Evolutionary conservation across 2,888 invertebrate genomes (phyloP).

Genomic region (Oasisia sp.): DNA sequence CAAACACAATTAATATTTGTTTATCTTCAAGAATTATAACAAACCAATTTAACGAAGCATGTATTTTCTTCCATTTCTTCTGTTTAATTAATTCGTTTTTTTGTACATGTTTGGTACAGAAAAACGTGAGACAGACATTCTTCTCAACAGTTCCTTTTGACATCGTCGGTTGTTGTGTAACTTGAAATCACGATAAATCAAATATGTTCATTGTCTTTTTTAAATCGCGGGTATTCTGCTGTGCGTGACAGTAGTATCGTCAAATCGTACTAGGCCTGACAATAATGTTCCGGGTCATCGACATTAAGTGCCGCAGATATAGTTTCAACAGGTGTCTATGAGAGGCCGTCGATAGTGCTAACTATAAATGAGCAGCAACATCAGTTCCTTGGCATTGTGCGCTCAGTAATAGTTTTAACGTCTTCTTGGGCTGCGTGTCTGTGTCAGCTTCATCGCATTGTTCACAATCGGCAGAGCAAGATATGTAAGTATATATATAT

Average conservation of each 20-base stretch:
- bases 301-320: not conserved
- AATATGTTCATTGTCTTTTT: no score
- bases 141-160: no score
- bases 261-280: not conserved
- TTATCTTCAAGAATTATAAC: no score
- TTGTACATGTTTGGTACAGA: no score
- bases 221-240: no score
- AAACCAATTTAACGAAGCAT: no score
- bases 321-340: not conserved
- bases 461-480: not conserved
- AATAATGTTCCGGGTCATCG: not conserved
- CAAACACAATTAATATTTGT: no score
- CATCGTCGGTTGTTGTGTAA: no score
- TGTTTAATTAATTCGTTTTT: no score
- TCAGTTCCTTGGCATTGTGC: not conserved
- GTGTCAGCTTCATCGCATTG: not conserved
- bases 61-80: no score
- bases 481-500: not conserved
- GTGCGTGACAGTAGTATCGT: not conserved
- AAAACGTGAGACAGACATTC: no score
- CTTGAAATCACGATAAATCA: no score
- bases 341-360: not conserved
- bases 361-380: not conserved
- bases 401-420: not conserved
- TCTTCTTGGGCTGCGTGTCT: not conserved